Conservation (phyloP, 2,797 vertebrate species). For the Pseudochaenichthys georgianus region DNA sequence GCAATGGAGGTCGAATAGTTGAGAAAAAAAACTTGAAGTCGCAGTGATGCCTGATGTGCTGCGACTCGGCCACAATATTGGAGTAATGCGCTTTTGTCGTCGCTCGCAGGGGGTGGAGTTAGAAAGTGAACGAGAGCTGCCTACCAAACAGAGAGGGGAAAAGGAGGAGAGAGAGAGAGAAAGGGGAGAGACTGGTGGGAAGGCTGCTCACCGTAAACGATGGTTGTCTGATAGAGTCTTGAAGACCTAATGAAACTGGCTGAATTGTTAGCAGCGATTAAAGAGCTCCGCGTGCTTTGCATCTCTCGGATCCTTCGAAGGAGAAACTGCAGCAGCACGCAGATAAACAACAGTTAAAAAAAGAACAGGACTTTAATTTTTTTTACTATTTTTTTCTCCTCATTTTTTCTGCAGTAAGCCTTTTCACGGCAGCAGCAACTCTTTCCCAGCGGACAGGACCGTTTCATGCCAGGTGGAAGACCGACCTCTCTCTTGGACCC, state of each 20-base stretch:
- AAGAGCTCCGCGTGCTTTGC: constrained; percentile 34
- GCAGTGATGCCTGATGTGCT: constrained; percentile 63
- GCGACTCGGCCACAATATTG: constrained; percentile 56
- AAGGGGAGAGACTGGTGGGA: constrained; percentile 56
- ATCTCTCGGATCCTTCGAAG: constrained; percentile 25
- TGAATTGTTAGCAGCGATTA: constrained; percentile 49
- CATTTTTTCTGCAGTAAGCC: background rate
- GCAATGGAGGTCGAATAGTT: constrained; percentile 46
- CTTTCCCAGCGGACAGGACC: constrained; percentile 45
- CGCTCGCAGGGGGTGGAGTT: constrained; percentile 79
- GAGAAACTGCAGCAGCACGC: constrained; percentile 34
- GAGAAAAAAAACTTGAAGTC: constrained; percentile 54
- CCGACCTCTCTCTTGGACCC: constrained; percentile 57
- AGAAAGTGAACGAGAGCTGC: constrained; percentile 81
- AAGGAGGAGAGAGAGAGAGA: constrained; percentile 42
- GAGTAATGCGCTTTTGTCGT: constrained; percentile 82
- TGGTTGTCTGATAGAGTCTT: constrained; percentile 69
- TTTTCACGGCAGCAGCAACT: constrained; percentile 31
- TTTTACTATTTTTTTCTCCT: constrained; percentile 3
- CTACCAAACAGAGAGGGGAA: constrained; percentile 78
- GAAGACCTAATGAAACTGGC: constrained; percentile 63
- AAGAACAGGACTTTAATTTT: constrained; percentile 47
- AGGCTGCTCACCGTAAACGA: constrained; percentile 62
- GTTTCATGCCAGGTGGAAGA: constrained; percentile 46
- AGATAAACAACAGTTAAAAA: constrained; percentile 27